These are phyloP conservation scores for Drosophila neotestacea DNA, from an alignment of 2,888 invertebrate genomes.

Conservation along the genomic window DNA sequence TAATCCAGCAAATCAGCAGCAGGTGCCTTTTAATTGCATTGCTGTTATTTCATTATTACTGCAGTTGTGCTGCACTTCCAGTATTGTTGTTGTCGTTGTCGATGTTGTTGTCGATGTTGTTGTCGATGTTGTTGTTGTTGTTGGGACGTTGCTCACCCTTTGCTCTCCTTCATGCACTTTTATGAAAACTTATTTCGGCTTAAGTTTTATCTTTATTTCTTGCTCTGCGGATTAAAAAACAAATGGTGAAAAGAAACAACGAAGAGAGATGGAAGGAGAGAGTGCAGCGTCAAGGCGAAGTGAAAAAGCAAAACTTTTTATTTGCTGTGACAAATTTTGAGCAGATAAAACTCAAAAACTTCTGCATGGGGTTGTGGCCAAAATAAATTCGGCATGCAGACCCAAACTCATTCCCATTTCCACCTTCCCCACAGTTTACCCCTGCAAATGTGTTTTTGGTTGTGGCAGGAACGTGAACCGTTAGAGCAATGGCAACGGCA, in stretches of 20 bases:
- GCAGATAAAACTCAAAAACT: constrained; percentile 74
- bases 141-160: constrained; percentile 1
- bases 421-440: not conserved
- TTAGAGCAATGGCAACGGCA: constrained; percentile 24
- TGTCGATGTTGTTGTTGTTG: constrained; percentile 12
- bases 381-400: constrained; percentile 63
- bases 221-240: constrained; percentile 68
- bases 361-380: constrained; percentile 58
- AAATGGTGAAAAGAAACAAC: constrained; percentile 39
- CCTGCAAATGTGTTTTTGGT: constrained; percentile 8
- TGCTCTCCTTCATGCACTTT: constrained; percentile 25
- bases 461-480: constrained; percentile 34
- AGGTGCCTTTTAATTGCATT: constrained; percentile 79
- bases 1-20: constrained; percentile 69
- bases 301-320: constrained; percentile 74
- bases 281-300: constrained; percentile 37
- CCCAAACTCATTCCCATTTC: constrained; percentile 12
- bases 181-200: constrained; percentile 71
- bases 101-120: constrained; percentile 24
- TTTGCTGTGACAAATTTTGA: constrained; percentile 78
- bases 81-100: constrained; percentile 41
- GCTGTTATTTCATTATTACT: constrained; percentile 72
- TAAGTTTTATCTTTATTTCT: constrained; percentile 75
- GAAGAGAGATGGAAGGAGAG: not conserved
- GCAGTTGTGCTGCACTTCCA: constrained; percentile 66